These are phyloP conservation scores for Odocoileus virginianus DNA, from an alignment of 2,113 vertebrate genomes.

Conservation along the genomic window DNA sequence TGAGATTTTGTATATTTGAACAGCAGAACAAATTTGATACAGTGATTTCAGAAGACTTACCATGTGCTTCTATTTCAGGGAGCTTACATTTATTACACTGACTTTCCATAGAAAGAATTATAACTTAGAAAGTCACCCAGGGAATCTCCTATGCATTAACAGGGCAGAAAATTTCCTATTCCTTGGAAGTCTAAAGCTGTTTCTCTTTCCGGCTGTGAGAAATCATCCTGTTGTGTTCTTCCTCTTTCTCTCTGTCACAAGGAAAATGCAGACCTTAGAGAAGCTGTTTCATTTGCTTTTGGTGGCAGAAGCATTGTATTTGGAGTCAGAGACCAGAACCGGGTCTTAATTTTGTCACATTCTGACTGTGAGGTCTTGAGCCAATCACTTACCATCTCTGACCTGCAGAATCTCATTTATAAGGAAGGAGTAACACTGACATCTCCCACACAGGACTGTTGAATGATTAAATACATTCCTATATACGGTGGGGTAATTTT, in stretches of 20 bases:
- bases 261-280: neutral
- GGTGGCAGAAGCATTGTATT: neutral
- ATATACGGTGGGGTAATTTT: neutral
- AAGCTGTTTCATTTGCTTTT: neutral
- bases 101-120: slow-evolving; percentile 10
- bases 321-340: neutral
- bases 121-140: neutral
- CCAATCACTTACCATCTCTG: neutral
- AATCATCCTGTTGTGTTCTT: neutral
- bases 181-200: neutral
- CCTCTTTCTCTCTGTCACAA: neutral
- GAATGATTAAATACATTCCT: neutral
- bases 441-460: neutral
- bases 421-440: neutral
- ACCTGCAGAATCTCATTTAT: neutral
- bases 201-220: neutral
- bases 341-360: neutral
- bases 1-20: neutral
- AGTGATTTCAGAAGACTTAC: neutral
- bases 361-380: neutral
- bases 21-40: neutral
- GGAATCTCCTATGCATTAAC: neutral
- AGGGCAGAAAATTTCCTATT: neutral
- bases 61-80: neutral
- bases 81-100: neutral